phyloP scores from a whole-genome alignment of 2,113 vertebrate species.

The Leptobrachium ailaonicum region DNA sequence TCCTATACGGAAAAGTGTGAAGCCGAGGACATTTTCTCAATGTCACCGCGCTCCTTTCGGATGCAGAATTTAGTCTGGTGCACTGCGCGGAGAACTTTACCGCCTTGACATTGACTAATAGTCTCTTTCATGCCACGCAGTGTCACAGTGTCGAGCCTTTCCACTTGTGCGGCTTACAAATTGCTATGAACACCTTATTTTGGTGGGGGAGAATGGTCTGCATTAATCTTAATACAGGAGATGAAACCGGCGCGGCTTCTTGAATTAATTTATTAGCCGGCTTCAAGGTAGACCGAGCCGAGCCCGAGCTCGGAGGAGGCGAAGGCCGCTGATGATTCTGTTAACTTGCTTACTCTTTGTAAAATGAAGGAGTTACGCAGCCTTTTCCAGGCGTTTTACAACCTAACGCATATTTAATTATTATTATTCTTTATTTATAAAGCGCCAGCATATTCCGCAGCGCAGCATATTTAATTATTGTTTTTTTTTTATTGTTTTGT shows the following conservation, averaged over 20 bases:
- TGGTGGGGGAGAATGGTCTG: constrained; percentile 27
- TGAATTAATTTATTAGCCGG: not conserved
- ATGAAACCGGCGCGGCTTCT: not conserved
- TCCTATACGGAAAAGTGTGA: not conserved
- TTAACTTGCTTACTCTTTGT: constrained; percentile 35
- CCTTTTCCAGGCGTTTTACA: no score
- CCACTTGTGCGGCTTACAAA: constrained; percentile 28
- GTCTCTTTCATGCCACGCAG: constrained; percentile 1
- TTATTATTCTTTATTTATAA: no score
- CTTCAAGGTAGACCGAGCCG: constrained; percentile 31
- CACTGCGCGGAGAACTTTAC: not conserved
- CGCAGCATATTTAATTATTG: no score
- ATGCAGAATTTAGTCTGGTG: constrained; percentile 27
- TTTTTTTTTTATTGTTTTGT: no score
- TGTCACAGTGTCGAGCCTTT: constrained; percentile 20
- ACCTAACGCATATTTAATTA: no score
- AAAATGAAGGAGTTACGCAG: constrained; percentile 15
- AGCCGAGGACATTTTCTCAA: constrained; percentile 11
- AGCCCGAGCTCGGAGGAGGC: not conserved
- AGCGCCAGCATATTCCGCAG: no score
- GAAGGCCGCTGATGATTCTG: constrained; percentile 38
- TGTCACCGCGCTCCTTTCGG: constrained; percentile 14
- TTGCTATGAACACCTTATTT: constrained; percentile 41
- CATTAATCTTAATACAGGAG: constrained; percentile 7
- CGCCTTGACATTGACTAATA: constrained; percentile 36